These are phyloP conservation scores for Cynaeus angustus DNA, from an alignment of 2,888 invertebrate genomes.

Conservation along the genomic window DNA sequence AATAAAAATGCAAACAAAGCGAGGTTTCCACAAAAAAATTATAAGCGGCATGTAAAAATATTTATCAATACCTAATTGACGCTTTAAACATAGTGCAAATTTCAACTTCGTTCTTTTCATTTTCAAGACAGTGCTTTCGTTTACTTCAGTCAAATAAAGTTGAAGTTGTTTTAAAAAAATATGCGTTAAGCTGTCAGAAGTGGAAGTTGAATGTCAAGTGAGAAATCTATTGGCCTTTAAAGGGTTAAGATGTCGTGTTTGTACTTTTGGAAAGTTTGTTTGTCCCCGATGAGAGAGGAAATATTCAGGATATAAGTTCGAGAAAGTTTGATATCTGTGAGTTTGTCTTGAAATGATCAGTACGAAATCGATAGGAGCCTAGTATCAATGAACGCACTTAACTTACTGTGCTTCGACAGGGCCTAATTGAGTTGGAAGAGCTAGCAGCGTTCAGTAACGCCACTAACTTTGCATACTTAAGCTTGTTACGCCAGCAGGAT, in stretches of 20 bases:
- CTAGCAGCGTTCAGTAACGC: slow-evolving; percentile 34
- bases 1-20: slow-evolving; percentile 3
- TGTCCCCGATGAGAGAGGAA: slow-evolving; percentile 43
- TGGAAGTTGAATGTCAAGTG: slow-evolving; percentile 33
- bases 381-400: slow-evolving; percentile 41
- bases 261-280: slow-evolving; percentile 47
- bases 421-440: slow-evolving; percentile 39
- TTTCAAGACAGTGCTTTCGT: slow-evolving; percentile 21
- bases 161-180: slow-evolving; percentile 21
- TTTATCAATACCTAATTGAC: no score
- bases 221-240: slow-evolving; percentile 47
- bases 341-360: slow-evolving; percentile 43
- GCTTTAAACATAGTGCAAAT: no score
- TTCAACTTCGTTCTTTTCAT: no score
- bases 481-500: slow-evolving; percentile 39
- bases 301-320: slow-evolving; percentile 46
- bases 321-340: slow-evolving; percentile 44
- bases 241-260: slow-evolving; percentile 43
- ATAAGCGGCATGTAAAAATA: background rate
- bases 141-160: background rate
- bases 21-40: background rate
- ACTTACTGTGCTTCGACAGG: slow-evolving; percentile 32
- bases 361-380: slow-evolving; percentile 33
- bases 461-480: slow-evolving; percentile 46
- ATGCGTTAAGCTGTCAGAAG: slow-evolving; percentile 31